Evolutionary conservation across 1,140 invertebrate species (phyloP), one percentile per base, ranked within the genome.

Genomic region (Formica exsecta): DNA sequence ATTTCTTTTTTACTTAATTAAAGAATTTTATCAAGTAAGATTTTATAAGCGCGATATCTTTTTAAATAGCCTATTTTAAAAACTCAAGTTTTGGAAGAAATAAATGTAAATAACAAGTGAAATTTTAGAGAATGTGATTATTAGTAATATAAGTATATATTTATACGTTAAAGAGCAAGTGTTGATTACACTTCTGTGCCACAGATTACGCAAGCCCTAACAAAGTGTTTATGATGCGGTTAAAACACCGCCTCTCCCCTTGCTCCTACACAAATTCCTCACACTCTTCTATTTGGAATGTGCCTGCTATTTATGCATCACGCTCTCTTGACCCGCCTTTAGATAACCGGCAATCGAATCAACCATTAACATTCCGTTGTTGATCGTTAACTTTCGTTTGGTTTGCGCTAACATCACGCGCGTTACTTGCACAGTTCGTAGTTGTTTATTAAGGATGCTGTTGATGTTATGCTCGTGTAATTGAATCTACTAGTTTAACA

Each of bases 221-320:
- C 36, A 66, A 79, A 68, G 25, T 62, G 38, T 71, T 68, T 41
- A 44, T 41, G 74, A 65, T 54, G 62, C 48, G 54, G 29, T 86
- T 71, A 54, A 62, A 59, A 68, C 11, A 70, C 57, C 29, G 38
- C 4, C 51, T 9, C 51, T 11, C 11, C 19, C 19, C 22, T 32
- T 29, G n/a, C 3, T 48, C 65, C 79, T 41, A 51, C 54, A 74
- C 36, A 61, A 59, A 22, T 62, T 51, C 48, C 48, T 16, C 61
- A 59, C 8, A 22, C 41, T 48, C 68, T 73, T 75, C 73, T 85
- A 71, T 89, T 91, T 92, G 90, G 92, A 93, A 91, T 93, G 93
- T 70, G 92, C 93, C 92, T 93, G 92, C 88, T 92, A 86, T 89
- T 88, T 86, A 90, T 91, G 90, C 87, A 91, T 91, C 90, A 88